These are phyloP conservation scores for Periparus ater DNA, from an alignment of 2,797 vertebrate genomes.

Conservation along the genomic window DNA sequence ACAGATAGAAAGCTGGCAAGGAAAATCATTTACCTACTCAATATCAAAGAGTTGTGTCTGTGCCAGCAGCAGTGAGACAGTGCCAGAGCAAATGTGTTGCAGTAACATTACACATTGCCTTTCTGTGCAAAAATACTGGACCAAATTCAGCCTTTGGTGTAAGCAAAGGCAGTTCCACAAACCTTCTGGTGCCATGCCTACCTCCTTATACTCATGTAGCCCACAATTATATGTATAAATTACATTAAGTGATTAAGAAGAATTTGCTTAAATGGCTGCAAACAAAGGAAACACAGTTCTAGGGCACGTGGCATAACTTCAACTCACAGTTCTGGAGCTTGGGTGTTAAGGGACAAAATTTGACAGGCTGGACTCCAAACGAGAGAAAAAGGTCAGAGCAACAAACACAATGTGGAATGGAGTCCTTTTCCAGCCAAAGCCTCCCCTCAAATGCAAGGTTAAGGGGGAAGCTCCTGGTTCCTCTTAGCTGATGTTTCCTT, in stretches of 20 bases:
- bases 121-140: slow-evolving; percentile 45
- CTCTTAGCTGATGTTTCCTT: neutral
- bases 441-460: neutral
- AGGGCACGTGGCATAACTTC: neutral
- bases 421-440: neutral
- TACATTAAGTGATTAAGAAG: neutral
- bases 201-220: neutral
- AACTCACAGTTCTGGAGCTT: neutral
- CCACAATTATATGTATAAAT: neutral
- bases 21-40: slow-evolving; percentile 51
- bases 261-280: neutral
- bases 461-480: neutral
- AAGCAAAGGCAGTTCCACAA: neutral
- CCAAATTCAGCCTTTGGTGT: neutral
- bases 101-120: slow-evolving; percentile 43
- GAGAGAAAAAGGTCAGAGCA: neutral
- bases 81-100: slow-evolving; percentile 53
- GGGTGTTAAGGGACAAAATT: neutral
- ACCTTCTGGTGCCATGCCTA: neutral
- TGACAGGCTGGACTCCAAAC: neutral
- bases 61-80: slow-evolving; percentile 22
- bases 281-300: neutral
- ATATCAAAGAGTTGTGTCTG: slow-evolving; percentile 45
- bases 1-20: slow-evolving; percentile 54
- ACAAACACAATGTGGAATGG: fast-evolving